phyloP scores from a whole-genome alignment of 2,888 invertebrate species.

The Cecidostiba fungosa region DNA sequence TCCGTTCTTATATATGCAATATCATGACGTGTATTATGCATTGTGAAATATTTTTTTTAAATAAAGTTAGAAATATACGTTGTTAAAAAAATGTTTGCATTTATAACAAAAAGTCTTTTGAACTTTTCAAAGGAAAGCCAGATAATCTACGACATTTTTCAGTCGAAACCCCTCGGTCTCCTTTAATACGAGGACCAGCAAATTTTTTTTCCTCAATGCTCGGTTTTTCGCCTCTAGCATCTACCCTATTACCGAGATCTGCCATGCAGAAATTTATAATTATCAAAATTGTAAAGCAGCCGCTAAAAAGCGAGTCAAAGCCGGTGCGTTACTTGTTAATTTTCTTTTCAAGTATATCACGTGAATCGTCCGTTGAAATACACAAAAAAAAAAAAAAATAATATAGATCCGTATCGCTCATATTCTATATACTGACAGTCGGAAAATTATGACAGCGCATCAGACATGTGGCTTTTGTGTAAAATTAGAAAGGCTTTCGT shows the following conservation, averaged over 20 bases:
- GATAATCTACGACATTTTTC: too few relatives aligned
- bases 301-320: neutral
- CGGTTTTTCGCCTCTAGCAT: neutral
- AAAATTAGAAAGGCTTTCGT: neutral
- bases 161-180: neutral
- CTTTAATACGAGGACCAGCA: neutral
- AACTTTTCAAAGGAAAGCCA: too few relatives aligned
- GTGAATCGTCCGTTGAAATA: neutral
- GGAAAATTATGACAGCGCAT: neutral
- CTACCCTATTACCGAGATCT: conserved; percentile 1
- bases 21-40: too few relatives aligned
- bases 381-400: neutral
- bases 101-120: too few relatives aligned
- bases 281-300: conserved; percentile 7
- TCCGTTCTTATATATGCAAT: neutral
- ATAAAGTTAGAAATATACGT: too few relatives aligned
- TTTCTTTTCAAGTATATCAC: neutral
- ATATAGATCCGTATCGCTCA: neutral
- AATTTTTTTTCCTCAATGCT: neutral
- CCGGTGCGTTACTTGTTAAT: neutral
- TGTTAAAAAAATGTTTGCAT: too few relatives aligned
- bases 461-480: neutral
- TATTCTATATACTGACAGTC: neutral
- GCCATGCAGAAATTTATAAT: conserved; percentile 45
- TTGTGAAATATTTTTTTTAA: too few relatives aligned